These are phyloP conservation scores for Lasioglossum marginatum DNA, from an alignment of 2,888 invertebrate genomes.

Conservation along the genomic window DNA sequence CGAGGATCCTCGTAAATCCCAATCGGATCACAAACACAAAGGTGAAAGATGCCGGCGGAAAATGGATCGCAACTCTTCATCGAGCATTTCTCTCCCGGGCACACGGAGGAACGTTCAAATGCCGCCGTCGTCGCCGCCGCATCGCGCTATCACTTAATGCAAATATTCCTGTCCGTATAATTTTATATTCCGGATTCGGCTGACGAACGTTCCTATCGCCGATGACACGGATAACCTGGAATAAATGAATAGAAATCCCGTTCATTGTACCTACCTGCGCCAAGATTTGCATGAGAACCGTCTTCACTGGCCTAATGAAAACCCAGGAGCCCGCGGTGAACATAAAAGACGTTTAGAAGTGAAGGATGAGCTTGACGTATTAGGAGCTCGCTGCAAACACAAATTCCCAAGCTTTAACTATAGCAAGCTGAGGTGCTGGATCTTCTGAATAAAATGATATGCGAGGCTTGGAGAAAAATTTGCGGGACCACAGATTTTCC, in stretches of 20 bases:
- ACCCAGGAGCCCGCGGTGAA: not conserved
- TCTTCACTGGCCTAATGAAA: conserved; percentile 4
- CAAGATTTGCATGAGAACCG: not conserved
- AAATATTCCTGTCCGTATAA: conserved; percentile 35
- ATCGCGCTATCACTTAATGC: not conserved
- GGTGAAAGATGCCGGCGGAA: conserved; percentile 33
- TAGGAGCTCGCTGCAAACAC: not conserved
- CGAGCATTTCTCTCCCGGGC: conserved; percentile 20
- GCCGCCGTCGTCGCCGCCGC: not conserved
- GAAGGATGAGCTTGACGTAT: not conserved
- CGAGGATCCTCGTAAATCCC: conserved; percentile 59
- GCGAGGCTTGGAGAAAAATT: not conserved
- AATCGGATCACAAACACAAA: conserved; percentile 52
- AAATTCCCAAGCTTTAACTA: not conserved
- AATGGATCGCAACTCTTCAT: conserved; percentile 40
- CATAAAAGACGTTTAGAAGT: not conserved
- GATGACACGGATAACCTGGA: conserved; percentile 11
- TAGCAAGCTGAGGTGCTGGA: not conserved
- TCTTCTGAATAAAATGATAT: not conserved
- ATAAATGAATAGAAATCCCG: conserved; percentile 41
- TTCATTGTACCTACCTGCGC: not conserved
- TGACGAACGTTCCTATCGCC: conserved; percentile 20
- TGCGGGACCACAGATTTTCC: too few species aligned
- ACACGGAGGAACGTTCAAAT: not conserved
- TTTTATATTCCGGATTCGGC: conserved; percentile 30